phyloP scores from a whole-genome alignment of 2,888 invertebrate genomes.

The Andrena camellia region DNA sequence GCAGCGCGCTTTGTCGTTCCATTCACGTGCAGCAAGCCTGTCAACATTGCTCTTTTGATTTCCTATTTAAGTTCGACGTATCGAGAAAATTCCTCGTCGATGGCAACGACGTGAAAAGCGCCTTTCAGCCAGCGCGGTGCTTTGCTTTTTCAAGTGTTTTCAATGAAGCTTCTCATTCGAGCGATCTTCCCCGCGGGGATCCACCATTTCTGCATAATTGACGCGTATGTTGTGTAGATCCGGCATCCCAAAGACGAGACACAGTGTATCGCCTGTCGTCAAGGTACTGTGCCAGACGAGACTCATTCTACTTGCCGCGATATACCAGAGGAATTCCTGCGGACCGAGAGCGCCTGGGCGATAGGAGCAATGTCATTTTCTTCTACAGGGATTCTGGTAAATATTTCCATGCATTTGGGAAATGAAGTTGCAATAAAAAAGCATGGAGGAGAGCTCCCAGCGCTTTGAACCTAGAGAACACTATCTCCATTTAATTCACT shows the following conservation, averaged over 20 bases:
- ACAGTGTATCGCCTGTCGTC: constrained; percentile 92
- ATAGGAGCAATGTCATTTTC: constrained; percentile 97
- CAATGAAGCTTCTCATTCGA: constrained; percentile 9
- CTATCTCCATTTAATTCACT: neutral
- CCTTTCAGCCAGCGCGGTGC: neutral
- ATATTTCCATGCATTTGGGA: constrained; percentile 7
- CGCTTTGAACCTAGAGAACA: neutral
- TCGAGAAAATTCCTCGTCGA: neutral
- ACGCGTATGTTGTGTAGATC: constrained; percentile 87
- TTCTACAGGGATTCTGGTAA: constrained; percentile 93
- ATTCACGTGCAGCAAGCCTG: neutral
- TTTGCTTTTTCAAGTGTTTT: neutral
- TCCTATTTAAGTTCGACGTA: neutral
- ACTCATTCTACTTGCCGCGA: constrained; percentile 91
- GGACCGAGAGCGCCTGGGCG: constrained; percentile 95
- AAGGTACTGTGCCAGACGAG: constrained; percentile 93
- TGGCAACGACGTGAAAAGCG: neutral
- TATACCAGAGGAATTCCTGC: constrained; percentile 93
- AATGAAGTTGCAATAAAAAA: neutral
- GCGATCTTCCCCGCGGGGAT: neutral
- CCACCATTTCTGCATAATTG: neutral
- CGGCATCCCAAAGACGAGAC: constrained; percentile 93
- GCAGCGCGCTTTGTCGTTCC: no score
- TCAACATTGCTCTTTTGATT: neutral
- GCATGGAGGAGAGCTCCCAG: neutral